These are phyloP conservation scores for Ptychochromis oligacanthus DNA, from an alignment of 2,113 vertebrate species.

Conservation along the genomic window DNA sequence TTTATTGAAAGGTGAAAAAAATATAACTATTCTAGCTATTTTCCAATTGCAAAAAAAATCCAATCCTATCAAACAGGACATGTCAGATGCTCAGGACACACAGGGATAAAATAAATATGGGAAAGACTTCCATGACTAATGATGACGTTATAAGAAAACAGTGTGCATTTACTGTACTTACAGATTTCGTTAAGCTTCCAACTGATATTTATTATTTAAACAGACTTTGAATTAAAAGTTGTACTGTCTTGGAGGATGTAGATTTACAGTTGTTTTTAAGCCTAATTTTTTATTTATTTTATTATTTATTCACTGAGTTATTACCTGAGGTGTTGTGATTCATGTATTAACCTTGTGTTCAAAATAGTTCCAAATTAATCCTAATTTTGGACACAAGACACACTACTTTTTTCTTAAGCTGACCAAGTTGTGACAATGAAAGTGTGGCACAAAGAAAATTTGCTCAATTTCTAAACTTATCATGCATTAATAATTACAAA, in stretches of 20 bases:
- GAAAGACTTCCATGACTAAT: not conserved
- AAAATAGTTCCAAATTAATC: not conserved
- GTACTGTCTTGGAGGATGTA: not conserved
- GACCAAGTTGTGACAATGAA: rapidly evolving
- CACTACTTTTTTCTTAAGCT: not conserved
- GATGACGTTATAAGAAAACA: not conserved
- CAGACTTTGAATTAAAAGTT: not conserved
- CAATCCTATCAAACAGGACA: not conserved
- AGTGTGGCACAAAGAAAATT: not conserved
- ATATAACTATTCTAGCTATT: too few species aligned
- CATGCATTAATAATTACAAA: not conserved
- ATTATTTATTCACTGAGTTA: too few species aligned
- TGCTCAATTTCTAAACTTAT: not conserved
- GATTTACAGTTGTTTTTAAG: not conserved
- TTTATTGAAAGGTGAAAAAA: not conserved
- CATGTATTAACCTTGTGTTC: too few species aligned
- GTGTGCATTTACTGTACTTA: not conserved
- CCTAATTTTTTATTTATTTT: not conserved
- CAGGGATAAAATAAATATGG: not conserved
- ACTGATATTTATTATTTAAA: not conserved
- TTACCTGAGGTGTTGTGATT: too few species aligned
- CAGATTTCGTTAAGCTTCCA: not conserved
- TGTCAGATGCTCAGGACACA: not conserved
- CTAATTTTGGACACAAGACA: not conserved
- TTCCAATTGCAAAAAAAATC: too few species aligned